Base-by-base conservation (phyloP, 1,140 invertebrate species). In the Drosophila littoralis region DNA sequence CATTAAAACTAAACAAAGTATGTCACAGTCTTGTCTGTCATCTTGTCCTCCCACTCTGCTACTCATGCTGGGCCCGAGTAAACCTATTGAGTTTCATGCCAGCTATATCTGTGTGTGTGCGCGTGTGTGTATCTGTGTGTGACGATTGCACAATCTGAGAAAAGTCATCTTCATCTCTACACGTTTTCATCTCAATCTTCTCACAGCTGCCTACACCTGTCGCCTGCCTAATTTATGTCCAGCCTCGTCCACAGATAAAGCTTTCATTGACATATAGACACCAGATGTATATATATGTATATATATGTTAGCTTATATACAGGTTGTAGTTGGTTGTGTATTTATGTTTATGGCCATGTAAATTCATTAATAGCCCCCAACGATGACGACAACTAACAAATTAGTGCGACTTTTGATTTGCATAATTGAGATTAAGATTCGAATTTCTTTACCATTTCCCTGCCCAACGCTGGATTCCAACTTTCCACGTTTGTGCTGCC, bases 341-440 rank as follows among this genome's bases (percentile, higher is more conserved):
- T 28, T 54, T 46, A 46, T 60, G 57, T 73, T 74, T 74, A 74
- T 73, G 80, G 67, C 77, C 80, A 68, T 83, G 78, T 80, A 57
- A 75, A 71, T 65, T 72, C 80, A 83, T 83, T 82, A 82, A 83
- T 68, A 60, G 60, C 15, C 45, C 22, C 51, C 38, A 50, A 51
- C 69, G 40, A 42, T 64, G 81, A 79, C 66, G 81, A 84, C 81
- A 84, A 67, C 81, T 63, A 83, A 83, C 81, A 83, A 83, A 83
- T 83, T 83, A 85, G 81, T 80, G 71, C 77, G 77, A 77, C 81
- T 84, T 75, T 83, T 65, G 83, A 83, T 83, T 83, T 83, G 81
- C 81, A 83, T 83, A 83, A 83, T 83, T 83, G 77, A 83, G 81
- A 68, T 76, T 61, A 65, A 64, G 65, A 46, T 12, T 60, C n/a